Evolutionary conservation across 2,888 invertebrate genomes (phyloP).

Genomic region (Proisotoma minuta): DNA sequence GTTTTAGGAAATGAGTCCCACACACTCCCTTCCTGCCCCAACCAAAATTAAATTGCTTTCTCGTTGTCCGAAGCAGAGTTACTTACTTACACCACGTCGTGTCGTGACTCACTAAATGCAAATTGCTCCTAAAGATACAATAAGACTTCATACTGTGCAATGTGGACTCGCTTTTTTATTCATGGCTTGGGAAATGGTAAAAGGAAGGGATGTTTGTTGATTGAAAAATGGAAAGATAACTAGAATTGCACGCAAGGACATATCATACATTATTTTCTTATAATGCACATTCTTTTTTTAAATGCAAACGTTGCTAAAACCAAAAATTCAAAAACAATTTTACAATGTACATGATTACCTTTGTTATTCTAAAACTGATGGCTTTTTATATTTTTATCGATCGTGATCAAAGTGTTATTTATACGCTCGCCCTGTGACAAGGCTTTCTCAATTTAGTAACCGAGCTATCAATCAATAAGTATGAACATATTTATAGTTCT

Average conservation of each 20-base stretch:
- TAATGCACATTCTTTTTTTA: too few species aligned
- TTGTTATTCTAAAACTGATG: too few species aligned
- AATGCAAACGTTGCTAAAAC: too few species aligned
- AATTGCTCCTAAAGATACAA: slow-evolving; percentile 21
- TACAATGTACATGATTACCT: too few species aligned
- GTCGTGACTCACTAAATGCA: slow-evolving; percentile 32
- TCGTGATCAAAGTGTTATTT: background rate
- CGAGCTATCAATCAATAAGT: background rate
- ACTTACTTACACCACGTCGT: slow-evolving; percentile 7
- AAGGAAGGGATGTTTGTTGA: background rate
- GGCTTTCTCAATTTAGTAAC: background rate
- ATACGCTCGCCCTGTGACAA: background rate
- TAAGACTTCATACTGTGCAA: background rate
- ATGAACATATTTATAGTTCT: background rate
- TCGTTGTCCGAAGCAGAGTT: background rate
- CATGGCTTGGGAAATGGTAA: background rate
- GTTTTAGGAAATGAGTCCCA: background rate
- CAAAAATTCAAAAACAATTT: too few species aligned
- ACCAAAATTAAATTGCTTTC: background rate
- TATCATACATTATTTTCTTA: too few species aligned
- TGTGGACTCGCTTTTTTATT: background rate
- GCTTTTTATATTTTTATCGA: too few species aligned
- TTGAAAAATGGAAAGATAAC: background rate
- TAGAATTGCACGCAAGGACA: background rate
- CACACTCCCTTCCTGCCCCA: background rate